Evolutionary conservation across 2,888 invertebrate genomes (phyloP).

Genomic region (Apodemia hepburni): DNA sequence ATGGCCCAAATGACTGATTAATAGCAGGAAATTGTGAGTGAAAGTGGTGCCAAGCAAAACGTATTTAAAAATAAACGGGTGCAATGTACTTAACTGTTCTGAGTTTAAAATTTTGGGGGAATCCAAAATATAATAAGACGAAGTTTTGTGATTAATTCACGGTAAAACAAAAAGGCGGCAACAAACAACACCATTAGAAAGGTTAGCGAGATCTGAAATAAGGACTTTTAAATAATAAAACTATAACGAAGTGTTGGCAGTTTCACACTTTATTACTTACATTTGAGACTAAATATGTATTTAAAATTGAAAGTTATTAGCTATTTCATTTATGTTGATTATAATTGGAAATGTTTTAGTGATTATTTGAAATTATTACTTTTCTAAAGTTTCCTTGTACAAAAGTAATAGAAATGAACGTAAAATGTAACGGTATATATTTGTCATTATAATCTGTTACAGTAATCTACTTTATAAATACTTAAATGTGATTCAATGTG

Average conservation of each 20-base stretch:
- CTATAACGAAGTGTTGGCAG: too few species aligned
- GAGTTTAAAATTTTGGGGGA: not conserved
- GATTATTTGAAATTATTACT: not conserved
- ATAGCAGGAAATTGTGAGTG: conserved; percentile 4
- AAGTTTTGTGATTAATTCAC: not conserved
- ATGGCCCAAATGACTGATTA: conserved; percentile 1
- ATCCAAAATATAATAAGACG: not conserved
- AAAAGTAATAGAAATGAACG: not conserved
- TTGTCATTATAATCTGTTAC: not conserved
- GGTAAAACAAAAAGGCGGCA: not conserved
- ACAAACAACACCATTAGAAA: too few species aligned
- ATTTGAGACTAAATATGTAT: too few species aligned
- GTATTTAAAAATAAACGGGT: not conserved
- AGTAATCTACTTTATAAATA: not conserved
- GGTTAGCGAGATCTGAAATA: too few species aligned
- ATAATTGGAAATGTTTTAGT: not conserved
- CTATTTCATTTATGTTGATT: not conserved
- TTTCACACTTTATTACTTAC: too few species aligned
- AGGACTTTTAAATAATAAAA: too few species aligned
- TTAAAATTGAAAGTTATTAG: too few species aligned
- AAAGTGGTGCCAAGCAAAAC: not conserved
- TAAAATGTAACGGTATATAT: not conserved
- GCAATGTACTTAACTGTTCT: conserved; percentile 4
- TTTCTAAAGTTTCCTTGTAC: not conserved
- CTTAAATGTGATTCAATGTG: not conserved